A percentile compares a stretch with the other conserved stretches of the same genome.
Conservation (phyloP, 2,888 invertebrate species). For the Megamerina dolium region DNA sequence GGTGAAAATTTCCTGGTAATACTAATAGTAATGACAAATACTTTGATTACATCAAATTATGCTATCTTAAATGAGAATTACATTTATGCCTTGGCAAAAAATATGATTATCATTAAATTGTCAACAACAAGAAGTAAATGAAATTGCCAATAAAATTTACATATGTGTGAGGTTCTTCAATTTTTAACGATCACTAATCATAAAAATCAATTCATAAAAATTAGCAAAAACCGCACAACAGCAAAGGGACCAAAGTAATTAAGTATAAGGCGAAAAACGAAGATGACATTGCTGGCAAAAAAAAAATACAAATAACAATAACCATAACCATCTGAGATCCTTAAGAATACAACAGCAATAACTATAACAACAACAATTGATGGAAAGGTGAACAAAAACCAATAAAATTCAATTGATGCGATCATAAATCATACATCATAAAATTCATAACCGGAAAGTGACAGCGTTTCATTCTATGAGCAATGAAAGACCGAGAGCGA, state of each 20-base stretch:
- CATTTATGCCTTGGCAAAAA: not conserved
- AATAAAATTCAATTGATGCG: conserved; percentile 40
- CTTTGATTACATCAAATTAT: not conserved
- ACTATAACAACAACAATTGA: no score
- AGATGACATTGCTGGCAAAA: not conserved
- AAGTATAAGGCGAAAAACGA: not conserved
- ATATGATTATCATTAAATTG: no score
- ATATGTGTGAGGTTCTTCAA: no score
- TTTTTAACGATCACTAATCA: no score
- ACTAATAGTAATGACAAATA: not conserved
- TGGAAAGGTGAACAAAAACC: conserved; percentile 35
- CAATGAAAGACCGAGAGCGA: no score
- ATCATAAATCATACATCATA: conserved; percentile 49
- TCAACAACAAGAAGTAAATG: no score
- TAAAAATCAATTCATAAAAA: not conserved
- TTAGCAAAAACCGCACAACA: not conserved
- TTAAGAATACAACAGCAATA: no score
- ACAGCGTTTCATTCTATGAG: no score
- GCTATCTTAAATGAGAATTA: not conserved
- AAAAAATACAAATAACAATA: not conserved
- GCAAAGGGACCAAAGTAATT: not conserved
- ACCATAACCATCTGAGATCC: not conserved
- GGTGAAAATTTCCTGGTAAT: no score
- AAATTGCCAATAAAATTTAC: no score
- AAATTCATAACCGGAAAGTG: conserved; percentile 32